A percentile compares a stretch with the other conserved stretches of the same genome.
phyloP scores from a whole-genome alignment of 2,888 invertebrate genomes.

The Halictus quadricinctus region DNA sequence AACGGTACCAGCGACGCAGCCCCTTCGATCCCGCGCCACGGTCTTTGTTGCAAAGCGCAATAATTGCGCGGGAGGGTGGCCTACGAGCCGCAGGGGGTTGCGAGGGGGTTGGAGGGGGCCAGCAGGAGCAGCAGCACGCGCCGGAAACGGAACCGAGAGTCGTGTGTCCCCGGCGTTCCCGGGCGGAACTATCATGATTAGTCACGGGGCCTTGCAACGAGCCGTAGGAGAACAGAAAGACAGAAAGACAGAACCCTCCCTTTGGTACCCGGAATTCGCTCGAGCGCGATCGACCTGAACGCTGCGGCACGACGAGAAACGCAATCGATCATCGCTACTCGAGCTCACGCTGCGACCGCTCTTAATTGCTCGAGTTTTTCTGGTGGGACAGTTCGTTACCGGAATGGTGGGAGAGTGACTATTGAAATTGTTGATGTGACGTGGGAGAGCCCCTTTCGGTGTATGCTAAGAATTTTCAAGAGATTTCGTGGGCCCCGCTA shows the following conservation, averaged over 20 bases:
- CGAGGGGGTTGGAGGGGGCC: conserved; percentile 28
- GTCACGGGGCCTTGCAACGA: conserved; percentile 80
- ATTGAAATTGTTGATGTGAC: not conserved
- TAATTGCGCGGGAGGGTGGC: conserved; percentile 79
- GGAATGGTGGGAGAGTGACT: not conserved
- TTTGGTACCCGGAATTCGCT: conserved; percentile 54
- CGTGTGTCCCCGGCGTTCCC: conserved; percentile 82
- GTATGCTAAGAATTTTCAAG: not conserved
- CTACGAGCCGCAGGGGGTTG: conserved; percentile 54
- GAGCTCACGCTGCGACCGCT: not conserved
- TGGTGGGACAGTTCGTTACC: not conserved
- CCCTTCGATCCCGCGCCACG: conserved; percentile 68
- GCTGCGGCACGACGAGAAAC: conserved; percentile 28
- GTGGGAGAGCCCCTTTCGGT: not conserved
- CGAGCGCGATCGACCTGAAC: conserved; percentile 69
- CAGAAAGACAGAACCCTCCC: conserved; percentile 46
- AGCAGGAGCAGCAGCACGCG: conserved; percentile 72
- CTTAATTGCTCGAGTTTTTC: conserved; percentile 32
- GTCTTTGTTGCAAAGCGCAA: conserved; percentile 79
- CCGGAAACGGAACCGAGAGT: conserved; percentile 82
- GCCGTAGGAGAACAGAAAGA: conserved; percentile 73
- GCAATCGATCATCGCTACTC: conserved; percentile 51
- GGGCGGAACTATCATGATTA: conserved; percentile 83
- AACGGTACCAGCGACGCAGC: conserved; percentile 56
- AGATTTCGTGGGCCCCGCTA: not conserved